Evolutionary conservation across 2,797 vertebrate species (phyloP).

Genomic region (Molossus alvarezi): DNA sequence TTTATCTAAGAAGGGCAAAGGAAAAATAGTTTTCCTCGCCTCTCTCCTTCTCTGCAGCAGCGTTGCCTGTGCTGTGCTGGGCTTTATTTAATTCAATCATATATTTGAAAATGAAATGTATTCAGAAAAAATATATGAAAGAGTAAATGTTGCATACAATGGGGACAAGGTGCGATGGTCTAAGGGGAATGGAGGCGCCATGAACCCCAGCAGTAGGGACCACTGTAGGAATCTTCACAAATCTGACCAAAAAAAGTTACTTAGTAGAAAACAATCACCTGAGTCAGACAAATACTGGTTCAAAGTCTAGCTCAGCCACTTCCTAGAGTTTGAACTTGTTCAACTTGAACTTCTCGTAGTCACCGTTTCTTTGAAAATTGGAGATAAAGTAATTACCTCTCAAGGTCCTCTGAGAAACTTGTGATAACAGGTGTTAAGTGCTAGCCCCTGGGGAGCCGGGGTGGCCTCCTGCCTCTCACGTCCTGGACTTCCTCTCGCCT

Average conservation of each 20-base stretch:
- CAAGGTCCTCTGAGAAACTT: background rate
- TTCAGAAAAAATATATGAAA: conserved; percentile 7
- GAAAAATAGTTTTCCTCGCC: background rate
- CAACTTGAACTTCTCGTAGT: conserved; percentile 10
- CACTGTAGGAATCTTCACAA: background rate
- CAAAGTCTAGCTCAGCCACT: background rate
- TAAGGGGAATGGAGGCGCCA: background rate
- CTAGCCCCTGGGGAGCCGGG: background rate
- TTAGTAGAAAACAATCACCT: background rate
- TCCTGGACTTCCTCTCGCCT: background rate
- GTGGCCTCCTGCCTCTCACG: background rate
- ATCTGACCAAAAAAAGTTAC: background rate
- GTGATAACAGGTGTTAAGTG: background rate
- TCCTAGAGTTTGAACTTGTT: background rate
- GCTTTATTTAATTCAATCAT: background rate
- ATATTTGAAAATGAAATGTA: conserved; percentile 24
- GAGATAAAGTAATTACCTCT: background rate
- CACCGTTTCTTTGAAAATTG: conserved; percentile 8
- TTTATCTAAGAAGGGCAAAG: background rate
- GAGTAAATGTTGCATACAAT: background rate
- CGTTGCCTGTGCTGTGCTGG: too few relatives aligned
- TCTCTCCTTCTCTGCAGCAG: too few relatives aligned
- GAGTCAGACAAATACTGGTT: background rate
- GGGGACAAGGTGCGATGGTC: background rate
- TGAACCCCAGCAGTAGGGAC: accelerated